Base-by-base conservation (phyloP, 30 jellyfish, hydroid and myxozoan genomes). In the Hydractinia echinata region DNA sequence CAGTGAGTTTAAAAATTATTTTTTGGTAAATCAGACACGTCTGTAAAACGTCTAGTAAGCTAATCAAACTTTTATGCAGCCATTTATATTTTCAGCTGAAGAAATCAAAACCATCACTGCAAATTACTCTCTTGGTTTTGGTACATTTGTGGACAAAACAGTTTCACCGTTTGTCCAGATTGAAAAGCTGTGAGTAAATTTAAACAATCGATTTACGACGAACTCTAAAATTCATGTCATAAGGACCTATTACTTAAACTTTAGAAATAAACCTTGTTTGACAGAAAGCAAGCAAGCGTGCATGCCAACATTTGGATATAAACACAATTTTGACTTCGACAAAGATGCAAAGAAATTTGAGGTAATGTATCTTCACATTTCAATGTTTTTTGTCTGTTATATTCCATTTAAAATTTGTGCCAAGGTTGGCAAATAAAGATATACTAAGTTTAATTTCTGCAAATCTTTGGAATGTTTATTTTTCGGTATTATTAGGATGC, bases 61-160 rank as follows among this genome's bases (percentile, higher is more conserved):
- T 30, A 30, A 30, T n/a, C n/a, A n/a, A n/a, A n/a, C n/a, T n/a
- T n/a, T n/a, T n/a, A n/a, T n/a, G n/a, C n/a, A n/a, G n/a, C n/a
- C n/a, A n/a, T 30, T 30, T 30, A 30, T 30, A 68, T 14, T 72
- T 53, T 11, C 56, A 92, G 98, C 98, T 4, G 82, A 51, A 13
- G 76, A 86, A 14, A 92, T 92, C 58, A 92, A 92, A 8, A 80
- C 81, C 10, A 87, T 92, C 76, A 92, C 98, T 16, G 86, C 78
- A 55, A 83, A 92, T 62, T 92, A 86, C 79, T 67, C 95, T 15
- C 66, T 92, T 60, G 98, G 92, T 11, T 92, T 92, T 87, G 98
- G 98, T 7, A 56, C 98, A 4, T 92, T 92, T 84, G 96, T 92
- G 5, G 98, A 92, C 84, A 92, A 92, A 60, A 77, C 53, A 54